Conservation (phyloP, 1,140 invertebrate genomes). For the Hyles vespertilio region DNA sequence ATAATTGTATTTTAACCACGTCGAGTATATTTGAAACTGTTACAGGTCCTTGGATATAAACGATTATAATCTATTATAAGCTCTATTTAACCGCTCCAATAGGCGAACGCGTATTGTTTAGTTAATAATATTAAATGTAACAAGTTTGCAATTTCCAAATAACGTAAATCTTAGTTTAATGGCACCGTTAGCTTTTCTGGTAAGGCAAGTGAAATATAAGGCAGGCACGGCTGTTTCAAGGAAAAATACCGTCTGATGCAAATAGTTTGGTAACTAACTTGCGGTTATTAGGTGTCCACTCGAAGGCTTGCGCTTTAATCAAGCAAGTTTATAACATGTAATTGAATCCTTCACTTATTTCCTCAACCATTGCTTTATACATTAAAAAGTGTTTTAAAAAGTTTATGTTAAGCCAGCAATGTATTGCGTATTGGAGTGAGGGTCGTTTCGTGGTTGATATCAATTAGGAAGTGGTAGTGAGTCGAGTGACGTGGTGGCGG, state of each 20-base stretch:
- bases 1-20: no score
- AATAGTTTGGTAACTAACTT: constrained; percentile 52
- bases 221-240: constrained; percentile 36
- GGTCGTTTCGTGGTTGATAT: constrained; percentile 13
- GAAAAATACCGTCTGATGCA: constrained; percentile 52
- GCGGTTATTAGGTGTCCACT: constrained; percentile 41
- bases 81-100: no score
- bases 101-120: no score
- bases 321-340: constrained; percentile 5
- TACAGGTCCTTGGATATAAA: no score
- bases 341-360: background rate
- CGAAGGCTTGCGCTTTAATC: constrained; percentile 29
- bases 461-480: constrained; percentile 21
- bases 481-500: constrained; percentile 37
- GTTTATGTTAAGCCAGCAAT: constrained; percentile 1
- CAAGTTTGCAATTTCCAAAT: constrained; percentile 2
- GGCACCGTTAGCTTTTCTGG: constrained; percentile 18
- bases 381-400: background rate
- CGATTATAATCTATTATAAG: no score
- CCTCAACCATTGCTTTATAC: constrained; percentile 11
- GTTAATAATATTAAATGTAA: no score
- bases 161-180: background rate
- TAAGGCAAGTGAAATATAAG: constrained; percentile 23
- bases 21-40: no score
- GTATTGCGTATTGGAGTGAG: constrained; percentile 8